A percentile compares a stretch with the other conserved stretches of the same genome.
Evolutionary conservation across 2,113 vertebrate species (phyloP).

Genomic region (Otolemur garnettii): DNA sequence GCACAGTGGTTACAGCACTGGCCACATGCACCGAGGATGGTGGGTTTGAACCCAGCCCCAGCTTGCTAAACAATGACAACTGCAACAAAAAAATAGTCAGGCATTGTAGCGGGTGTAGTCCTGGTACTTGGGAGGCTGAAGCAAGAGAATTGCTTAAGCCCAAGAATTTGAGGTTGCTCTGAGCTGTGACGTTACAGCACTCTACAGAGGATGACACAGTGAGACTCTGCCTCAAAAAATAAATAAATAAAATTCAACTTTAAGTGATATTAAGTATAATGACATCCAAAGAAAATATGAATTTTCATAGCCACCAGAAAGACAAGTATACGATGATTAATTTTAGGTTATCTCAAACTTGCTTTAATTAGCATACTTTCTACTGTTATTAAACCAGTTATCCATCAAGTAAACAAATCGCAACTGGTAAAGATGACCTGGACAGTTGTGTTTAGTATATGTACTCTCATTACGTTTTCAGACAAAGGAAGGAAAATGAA

Average conservation of each 20-base stretch:
- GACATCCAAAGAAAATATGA: background rate
- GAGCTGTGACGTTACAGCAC: too few species aligned
- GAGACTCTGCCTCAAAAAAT: too few species aligned
- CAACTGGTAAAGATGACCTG: background rate
- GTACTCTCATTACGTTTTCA: background rate
- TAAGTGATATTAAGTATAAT: background rate
- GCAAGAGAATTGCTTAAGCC: too few species aligned
- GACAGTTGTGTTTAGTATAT: background rate
- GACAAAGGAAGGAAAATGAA: conserved; percentile 37
- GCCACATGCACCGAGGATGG: too few species aligned
- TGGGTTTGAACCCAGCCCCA: too few species aligned
- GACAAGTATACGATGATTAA: conserved; percentile 5
- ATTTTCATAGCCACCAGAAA: conserved; percentile 3
- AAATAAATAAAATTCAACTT: background rate
- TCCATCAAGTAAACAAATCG: background rate
- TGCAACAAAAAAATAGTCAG: too few species aligned
- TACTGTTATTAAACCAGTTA: background rate
- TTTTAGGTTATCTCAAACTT: background rate
- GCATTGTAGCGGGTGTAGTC: too few species aligned
- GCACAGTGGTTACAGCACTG: too few species aligned
- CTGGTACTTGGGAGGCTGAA: too few species aligned
- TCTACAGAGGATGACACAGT: too few species aligned
- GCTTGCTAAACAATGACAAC: too few species aligned
- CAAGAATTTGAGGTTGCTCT: too few species aligned
- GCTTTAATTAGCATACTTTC: background rate